These are phyloP conservation scores for Ceratosolen solmsi DNA, from an alignment of 1,140 invertebrate species.

Conservation along the genomic window DNA sequence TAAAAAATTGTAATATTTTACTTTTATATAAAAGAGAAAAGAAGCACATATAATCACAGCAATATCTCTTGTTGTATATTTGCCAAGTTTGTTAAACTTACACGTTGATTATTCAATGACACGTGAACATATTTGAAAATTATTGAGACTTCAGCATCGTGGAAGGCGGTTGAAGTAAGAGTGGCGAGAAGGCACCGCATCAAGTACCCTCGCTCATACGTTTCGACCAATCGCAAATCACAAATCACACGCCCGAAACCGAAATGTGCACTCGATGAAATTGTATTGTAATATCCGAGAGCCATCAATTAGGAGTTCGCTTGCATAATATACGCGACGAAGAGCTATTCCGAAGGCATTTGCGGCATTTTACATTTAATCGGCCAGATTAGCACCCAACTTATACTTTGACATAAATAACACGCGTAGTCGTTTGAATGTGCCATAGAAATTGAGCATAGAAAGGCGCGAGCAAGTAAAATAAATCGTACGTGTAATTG, in stretches of 20 bases:
- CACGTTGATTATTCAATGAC: background rate
- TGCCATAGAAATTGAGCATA: background rate
- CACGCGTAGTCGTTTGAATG: background rate
- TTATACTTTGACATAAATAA: conserved; percentile 5
- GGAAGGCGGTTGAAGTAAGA: no score
- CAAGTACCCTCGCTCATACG: no score
- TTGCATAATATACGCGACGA: no score
- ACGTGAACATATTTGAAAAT: background rate
- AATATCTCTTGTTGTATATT: no score
- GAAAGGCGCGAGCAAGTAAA: background rate
- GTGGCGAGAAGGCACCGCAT: no score
- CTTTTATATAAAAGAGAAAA: background rate
- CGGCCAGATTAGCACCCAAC: background rate
- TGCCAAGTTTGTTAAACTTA: background rate
- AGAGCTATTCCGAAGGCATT: background rate
- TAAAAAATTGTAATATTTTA: background rate
- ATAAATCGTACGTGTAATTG: conserved; percentile 3
- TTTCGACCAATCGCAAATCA: no score
- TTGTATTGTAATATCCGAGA: background rate
- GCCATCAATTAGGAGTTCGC: no score
- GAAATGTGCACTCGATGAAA: background rate
- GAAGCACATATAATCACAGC: no score
- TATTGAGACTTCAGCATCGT: no score
- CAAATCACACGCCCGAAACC: no score
- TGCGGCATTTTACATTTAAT: background rate